A percentile compares a stretch with the other conserved stretches of the same genome.
Evolutionary conservation across 1,140 invertebrate genomes (phyloP).

Genomic region (Lutraria rhynchaena): DNA sequence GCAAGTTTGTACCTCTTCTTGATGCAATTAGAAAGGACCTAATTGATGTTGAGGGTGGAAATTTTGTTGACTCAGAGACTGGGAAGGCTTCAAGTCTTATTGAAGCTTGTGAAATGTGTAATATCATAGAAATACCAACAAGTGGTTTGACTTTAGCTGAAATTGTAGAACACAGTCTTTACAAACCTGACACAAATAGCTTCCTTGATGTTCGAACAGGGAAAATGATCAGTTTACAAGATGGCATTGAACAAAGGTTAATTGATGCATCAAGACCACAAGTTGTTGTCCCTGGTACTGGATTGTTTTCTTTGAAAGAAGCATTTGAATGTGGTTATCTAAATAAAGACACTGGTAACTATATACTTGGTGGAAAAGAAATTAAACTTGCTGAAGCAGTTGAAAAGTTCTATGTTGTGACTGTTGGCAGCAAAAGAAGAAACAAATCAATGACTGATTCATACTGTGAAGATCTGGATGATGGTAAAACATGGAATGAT

Average conservation of each 20-base stretch:
- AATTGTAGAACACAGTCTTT: conserved; percentile 71
- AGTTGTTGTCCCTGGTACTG: conserved; percentile 47
- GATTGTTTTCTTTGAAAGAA: conserved; percentile 50
- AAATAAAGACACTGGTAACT: conserved; percentile 56
- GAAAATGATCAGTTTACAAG: conserved; percentile 33
- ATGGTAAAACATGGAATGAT: conserved; percentile 86
- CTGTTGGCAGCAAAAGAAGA: conserved; percentile 51
- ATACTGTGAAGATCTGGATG: conserved; percentile 46
- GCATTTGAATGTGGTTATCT: conserved; percentile 39
- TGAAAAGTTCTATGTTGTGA: conserved; percentile 50
- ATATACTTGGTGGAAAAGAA: conserved; percentile 52
- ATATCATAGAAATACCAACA: conserved; percentile 64
- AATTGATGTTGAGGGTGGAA: conserved; percentile 88
- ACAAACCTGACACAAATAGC: conserved; percentile 49
- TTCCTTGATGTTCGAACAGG: conserved; percentile 54
- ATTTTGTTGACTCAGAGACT: conserved; percentile 89
- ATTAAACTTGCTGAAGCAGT: conserved; percentile 49
- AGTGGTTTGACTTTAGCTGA: conserved; percentile 66
- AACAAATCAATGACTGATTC: conserved; percentile 56
- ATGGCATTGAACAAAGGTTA: conserved; percentile 51
- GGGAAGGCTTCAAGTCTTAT: conserved; percentile 85
- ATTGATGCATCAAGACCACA: conserved; percentile 48
- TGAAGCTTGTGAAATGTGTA: conserved; percentile 84
- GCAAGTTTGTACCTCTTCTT: conserved; percentile 86
- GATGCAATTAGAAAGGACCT: conserved; percentile 93